Percentiles rank a stretch among this genome's conserved stretches.
phyloP scores from a whole-genome alignment of 2,113 vertebrate genomes.

The Xenopus borealis region DNA sequence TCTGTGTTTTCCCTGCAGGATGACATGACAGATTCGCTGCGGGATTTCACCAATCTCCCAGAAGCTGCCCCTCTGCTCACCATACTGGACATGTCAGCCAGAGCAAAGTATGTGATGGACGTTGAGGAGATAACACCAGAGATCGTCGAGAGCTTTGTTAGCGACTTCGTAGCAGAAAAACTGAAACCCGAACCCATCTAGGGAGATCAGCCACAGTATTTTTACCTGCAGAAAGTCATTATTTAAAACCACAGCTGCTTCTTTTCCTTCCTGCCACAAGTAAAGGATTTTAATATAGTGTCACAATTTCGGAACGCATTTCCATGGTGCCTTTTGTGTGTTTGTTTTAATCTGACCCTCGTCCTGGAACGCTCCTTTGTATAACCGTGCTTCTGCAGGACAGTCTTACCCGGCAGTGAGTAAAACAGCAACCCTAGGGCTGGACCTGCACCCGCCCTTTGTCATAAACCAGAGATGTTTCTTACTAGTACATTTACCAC shows the following conservation, averaged over 20 bases:
- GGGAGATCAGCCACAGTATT: slow-evolving; percentile 32
- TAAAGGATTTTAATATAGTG: slow-evolving; percentile 32
- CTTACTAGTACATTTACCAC: background rate
- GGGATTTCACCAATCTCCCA: slow-evolving; percentile 95
- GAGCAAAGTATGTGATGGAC: slow-evolving; percentile 95
- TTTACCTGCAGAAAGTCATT: slow-evolving; percentile 46
- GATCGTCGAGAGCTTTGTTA: slow-evolving; percentile 92
- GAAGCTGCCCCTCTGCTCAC: slow-evolving; percentile 94
- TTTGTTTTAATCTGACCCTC: slow-evolving; percentile 23
- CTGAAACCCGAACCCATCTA: slow-evolving; percentile 97
- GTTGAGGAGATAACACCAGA: slow-evolving; percentile 95
- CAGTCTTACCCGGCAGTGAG: background rate
- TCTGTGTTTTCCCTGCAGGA: slow-evolving; percentile 67
- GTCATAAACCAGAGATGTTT: background rate
- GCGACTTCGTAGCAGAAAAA: slow-evolving; percentile 94
- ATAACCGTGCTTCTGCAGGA: slow-evolving; percentile 2
- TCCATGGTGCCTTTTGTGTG: slow-evolving; percentile 34
- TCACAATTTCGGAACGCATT: slow-evolving; percentile 18
- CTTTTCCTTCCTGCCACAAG: slow-evolving; percentile 31
- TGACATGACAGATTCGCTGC: slow-evolving; percentile 93
- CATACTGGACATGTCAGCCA: slow-evolving; percentile 96
- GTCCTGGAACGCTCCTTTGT: background rate
- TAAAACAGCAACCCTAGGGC: background rate
- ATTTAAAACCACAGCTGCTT: slow-evolving; percentile 66
- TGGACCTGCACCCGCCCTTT: background rate